Conservation (phyloP, 2,888 invertebrate species). For the Diaphora mendica region DNA sequence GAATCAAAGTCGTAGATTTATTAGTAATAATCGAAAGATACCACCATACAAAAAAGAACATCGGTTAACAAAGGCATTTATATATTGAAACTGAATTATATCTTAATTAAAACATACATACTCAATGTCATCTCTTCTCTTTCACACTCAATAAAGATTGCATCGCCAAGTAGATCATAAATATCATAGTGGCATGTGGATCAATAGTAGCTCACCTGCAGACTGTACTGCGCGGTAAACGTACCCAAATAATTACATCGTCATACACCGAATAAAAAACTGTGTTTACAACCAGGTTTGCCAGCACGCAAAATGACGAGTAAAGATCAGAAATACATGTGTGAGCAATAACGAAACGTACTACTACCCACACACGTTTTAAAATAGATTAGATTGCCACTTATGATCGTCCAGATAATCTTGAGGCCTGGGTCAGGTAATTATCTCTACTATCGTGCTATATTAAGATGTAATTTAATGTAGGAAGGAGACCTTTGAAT, state of each 20-base stretch:
- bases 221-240: slow-evolving; percentile 43
- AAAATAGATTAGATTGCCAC: slow-evolving; percentile 62
- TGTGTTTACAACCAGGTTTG: slow-evolving; percentile 60
- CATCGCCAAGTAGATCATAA: background rate
- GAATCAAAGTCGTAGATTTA: background rate
- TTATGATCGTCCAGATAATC: slow-evolving; percentile 31
- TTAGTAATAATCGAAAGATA: too few relatives aligned
- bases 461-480: slow-evolving; percentile 30
- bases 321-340: slow-evolving; percentile 61
- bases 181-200: slow-evolving; percentile 22
- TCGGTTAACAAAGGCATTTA: background rate
- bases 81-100: background rate
- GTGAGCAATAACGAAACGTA: slow-evolving; percentile 65
- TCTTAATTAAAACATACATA: background rate
- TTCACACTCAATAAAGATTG: background rate
- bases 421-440: slow-evolving; percentile 24
- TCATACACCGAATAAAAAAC: slow-evolving; percentile 49
- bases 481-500: slow-evolving; percentile 41
- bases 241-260: slow-evolving; percentile 43
- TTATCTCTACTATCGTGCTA: slow-evolving; percentile 10
- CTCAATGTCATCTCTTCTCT: background rate
- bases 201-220: slow-evolving; percentile 25
- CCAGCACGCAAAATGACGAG: slow-evolving; percentile 69
- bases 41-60: too few relatives aligned
- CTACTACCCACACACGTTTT: slow-evolving; percentile 63